A percentile compares a stretch with the other conserved stretches of the same genome.
phyloP scores from a whole-genome alignment of 2,888 invertebrate genomes.

The Arrhopalites spinosus region DNA sequence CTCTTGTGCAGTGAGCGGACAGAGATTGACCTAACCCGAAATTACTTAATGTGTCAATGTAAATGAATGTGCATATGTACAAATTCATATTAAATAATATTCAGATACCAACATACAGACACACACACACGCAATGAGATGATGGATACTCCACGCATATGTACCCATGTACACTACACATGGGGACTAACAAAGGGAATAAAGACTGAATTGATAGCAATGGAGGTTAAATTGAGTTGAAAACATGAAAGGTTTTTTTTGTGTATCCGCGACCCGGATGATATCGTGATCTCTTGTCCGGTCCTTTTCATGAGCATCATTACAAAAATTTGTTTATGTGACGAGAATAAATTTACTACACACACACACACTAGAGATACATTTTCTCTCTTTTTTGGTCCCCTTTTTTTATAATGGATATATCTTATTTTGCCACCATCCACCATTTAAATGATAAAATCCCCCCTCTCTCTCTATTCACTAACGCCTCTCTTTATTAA shows the following conservation, averaged over 20 bases:
- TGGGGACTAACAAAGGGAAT: background rate
- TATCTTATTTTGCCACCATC: background rate
- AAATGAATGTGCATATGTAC: background rate
- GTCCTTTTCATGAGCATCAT: constrained; percentile 31
- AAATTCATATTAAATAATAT: background rate
- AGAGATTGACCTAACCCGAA: constrained; percentile 15
- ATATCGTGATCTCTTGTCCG: constrained; percentile 32
- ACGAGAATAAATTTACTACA: constrained; percentile 33
- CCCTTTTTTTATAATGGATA: background rate
- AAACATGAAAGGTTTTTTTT: constrained; percentile 31
- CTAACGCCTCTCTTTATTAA: constrained; percentile 1
- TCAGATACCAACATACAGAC: background rate
- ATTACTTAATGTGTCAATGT: constrained; percentile 33
- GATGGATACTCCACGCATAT: background rate
- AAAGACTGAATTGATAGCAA: constrained; percentile 26
- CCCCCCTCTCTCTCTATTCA: constrained; percentile 11
- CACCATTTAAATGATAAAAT: background rate
- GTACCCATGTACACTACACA: background rate
- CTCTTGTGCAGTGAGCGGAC: background rate
- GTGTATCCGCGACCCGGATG: constrained; percentile 19
- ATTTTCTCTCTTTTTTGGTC: background rate
- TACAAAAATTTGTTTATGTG: constrained; percentile 40
- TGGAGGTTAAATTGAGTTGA: constrained; percentile 39
- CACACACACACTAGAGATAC: background rate
- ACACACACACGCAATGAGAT: background rate